A percentile compares a stretch with the other conserved stretches of the same genome.
phyloP scores from a whole-genome alignment of 1,140 invertebrate species.

The Portunus trituberculatus region DNA sequence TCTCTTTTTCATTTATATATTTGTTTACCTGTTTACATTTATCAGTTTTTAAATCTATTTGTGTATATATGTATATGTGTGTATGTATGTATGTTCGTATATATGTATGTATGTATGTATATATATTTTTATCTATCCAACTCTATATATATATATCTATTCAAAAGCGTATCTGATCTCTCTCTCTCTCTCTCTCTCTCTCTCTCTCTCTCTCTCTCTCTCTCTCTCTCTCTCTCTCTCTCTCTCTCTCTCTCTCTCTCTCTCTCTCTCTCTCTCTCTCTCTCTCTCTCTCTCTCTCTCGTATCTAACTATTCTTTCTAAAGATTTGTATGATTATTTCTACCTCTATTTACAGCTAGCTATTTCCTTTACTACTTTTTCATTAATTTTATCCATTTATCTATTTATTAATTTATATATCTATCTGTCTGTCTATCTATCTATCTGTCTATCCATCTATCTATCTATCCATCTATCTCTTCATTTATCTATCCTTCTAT shows the following conservation, averaged over 20 bases:
- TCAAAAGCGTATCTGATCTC: not conserved
- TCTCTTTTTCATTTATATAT: not conserved
- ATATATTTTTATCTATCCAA: not conserved
- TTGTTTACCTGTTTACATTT: not conserved
- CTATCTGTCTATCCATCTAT: slow-evolving; percentile 16
- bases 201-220: not conserved
- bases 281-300: not conserved
- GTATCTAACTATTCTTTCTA: not conserved
- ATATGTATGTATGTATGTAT: not conserved
- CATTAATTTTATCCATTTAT: not conserved
- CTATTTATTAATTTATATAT: not conserved
- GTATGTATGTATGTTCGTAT: slow-evolving; percentile 17
- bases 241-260: not conserved
- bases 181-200: not conserved
- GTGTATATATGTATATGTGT: slow-evolving; percentile 27
- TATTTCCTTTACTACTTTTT: not conserved
- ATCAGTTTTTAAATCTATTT: not conserved
- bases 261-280: not conserved
- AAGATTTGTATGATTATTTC: too few relatives aligned
- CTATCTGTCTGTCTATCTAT: not conserved
- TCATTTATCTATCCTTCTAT: not conserved
- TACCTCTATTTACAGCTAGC: not conserved
- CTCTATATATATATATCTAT: slow-evolving; percentile 3
- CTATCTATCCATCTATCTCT: not conserved
- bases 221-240: not conserved